These are phyloP conservation scores for Heteropelma amictum DNA, from an alignment of 2,888 invertebrate species.

Conservation along the genomic window DNA sequence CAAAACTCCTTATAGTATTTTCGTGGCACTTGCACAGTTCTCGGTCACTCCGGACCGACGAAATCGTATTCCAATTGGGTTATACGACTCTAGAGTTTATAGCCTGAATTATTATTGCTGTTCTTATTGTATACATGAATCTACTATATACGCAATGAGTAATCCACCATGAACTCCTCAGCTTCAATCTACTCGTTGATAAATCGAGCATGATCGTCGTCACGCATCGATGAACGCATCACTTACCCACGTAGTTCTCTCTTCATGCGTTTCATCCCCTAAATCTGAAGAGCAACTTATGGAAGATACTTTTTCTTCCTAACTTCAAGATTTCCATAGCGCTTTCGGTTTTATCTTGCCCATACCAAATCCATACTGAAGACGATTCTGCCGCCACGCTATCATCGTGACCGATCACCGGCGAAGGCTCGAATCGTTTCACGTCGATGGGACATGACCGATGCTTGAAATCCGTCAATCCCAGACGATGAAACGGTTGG, in stretches of 20 bases:
- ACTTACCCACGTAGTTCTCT: conserved; percentile 60
- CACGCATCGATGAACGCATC: conserved; percentile 64
- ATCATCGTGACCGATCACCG: conserved; percentile 44
- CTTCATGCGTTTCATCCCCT: conserved; percentile 53
- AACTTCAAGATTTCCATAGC: conserved; percentile 10
- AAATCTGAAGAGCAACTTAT: conserved; percentile 12
- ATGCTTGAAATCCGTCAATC: conserved; percentile 32
- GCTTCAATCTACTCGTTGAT: conserved; percentile 12
- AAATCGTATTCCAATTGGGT: conserved; percentile 59
- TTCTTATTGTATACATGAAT: conserved; percentile 21
- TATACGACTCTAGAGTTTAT: conserved; percentile 51
- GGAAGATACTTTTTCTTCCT: conserved; percentile 7
- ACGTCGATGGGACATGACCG: conserved; percentile 46
- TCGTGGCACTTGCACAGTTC: conserved; percentile 22
- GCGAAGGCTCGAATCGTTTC: conserved; percentile 40
- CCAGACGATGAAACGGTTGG: conserved; percentile 62
- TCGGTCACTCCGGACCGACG: conserved; percentile 42
- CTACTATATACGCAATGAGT: conserved; percentile 10
- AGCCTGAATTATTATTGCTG: conserved; percentile 54
- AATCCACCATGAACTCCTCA: neutral
- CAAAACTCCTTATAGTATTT: conserved; percentile 27
- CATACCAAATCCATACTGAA: neutral
- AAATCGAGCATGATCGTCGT: conserved; percentile 48
- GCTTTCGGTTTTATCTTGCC: neutral
- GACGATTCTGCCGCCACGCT: conserved; percentile 28